phyloP scores from a whole-genome alignment of 2,797 vertebrate species.

The Takifugu ocellatus region DNA sequence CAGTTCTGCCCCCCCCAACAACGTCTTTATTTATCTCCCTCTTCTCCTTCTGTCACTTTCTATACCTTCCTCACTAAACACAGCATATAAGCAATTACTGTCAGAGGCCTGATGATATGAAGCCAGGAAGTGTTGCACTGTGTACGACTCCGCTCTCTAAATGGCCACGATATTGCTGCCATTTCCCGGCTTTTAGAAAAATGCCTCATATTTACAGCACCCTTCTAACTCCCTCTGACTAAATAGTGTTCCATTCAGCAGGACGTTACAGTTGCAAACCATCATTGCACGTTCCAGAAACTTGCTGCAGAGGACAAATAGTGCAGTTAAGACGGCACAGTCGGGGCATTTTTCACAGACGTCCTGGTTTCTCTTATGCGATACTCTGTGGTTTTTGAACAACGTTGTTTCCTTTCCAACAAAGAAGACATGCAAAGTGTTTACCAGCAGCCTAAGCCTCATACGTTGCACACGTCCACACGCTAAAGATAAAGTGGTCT shows the following conservation, averaged over 20 bases:
- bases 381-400: neutral
- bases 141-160: conserved; percentile 25
- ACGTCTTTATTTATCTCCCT: conserved; percentile 9
- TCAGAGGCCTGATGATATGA: conserved; percentile 26
- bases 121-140: conserved; percentile 28
- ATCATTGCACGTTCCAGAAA: conserved; percentile 7
- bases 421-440: conserved; percentile 15
- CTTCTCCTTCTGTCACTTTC: neutral
- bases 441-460: conserved; percentile 28
- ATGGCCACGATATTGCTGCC: conserved; percentile 23
- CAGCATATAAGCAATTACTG: conserved; percentile 17
- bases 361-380: conserved; percentile 5
- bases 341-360: conserved; percentile 16
- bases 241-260: conserved; percentile 23
- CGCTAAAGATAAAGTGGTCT: conserved; percentile 55
- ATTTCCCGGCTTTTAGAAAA: conserved; percentile 33
- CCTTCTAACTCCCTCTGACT: conserved; percentile 24
- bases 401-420: conserved; percentile 16
- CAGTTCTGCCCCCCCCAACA: neutral
- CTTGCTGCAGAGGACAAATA: conserved; percentile 5
- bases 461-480: conserved; percentile 17
- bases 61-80: conserved; percentile 24
- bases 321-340: conserved; percentile 7
- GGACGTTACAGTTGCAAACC: conserved; percentile 4
- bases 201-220: conserved; percentile 32